Evolutionary conservation across 2,797 vertebrate species (phyloP), one percentile per base, ranked within the genome.

Genomic region (Catamblyrhynchus diadema): DNA sequence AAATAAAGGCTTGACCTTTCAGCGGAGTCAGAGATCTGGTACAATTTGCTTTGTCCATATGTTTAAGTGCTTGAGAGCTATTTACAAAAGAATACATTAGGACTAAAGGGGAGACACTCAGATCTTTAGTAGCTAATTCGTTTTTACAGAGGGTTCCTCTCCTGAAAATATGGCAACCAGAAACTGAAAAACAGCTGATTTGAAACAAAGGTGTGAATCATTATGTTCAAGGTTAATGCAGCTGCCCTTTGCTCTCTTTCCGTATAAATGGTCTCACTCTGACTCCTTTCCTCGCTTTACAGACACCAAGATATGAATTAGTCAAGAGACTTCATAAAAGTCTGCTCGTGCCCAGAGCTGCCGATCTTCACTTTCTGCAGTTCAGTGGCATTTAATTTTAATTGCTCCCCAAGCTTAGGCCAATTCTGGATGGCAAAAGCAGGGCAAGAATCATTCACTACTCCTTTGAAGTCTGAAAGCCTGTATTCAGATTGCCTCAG

Each of bases 321-420:
- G 93, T 94, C 91, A 93, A 72, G 88, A 90, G 94, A 95, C 90
- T 93, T 90, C 95, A 93, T 94, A 77, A 33, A 71, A 96, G 80
- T 94, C 70, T 97, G 78, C 81, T 97, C 93, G 72, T 94, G 93
- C 96, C 97, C 96, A 97, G 71, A 98, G 93, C 93, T 93, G 85
- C 90, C 84, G 61, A 91, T 95, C 95, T 97, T 96, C 85, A 94
- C 95, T 97, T 97, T 97, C 95, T 97, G 87, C 94, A 97, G 89
- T 97, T 98, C 97, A 97, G 96, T 69, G 86, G 95, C 97, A 97
- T 98, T 98, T 98, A 97, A 98, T 98, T 98, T 98, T 98, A 98
- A 98, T 98, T 98, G 97, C 97, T 98, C 98, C 98, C 98, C 93
- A 97, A 97, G 98, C 97, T 97, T 95, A 98, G 96, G 94, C 97